Percentiles rank a stretch among this genome's conserved stretches.
Evolutionary conservation across 2,888 invertebrate species (phyloP).

Genomic region (Caenorhabditis parvicauda): DNA sequence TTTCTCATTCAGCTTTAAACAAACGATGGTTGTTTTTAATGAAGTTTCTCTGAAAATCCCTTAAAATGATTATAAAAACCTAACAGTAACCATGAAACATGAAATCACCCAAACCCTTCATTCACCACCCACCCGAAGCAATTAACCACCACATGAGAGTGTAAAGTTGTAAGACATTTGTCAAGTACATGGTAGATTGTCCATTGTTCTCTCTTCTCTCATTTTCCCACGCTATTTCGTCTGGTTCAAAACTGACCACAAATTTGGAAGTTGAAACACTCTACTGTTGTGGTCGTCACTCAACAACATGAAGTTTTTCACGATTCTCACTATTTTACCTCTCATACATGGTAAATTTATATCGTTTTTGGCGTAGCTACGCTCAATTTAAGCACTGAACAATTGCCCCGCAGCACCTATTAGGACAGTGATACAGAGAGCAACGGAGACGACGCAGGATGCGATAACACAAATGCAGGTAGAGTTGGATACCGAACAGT

Average conservation of each 20-base stretch:
- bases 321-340: neutral
- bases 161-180: too few species aligned
- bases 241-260: neutral
- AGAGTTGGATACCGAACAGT: neutral
- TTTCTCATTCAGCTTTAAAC: too few species aligned
- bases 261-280: neutral
- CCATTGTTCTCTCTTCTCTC: too few species aligned
- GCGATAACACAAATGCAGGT: conserved; percentile 49
- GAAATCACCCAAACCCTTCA: too few species aligned
- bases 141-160: too few species aligned
- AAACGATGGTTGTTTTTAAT: too few species aligned
- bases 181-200: too few species aligned
- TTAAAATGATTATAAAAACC: too few species aligned
- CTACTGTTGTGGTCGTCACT: neutral
- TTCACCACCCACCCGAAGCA: too few species aligned
- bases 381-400: conserved; percentile 41
- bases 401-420: conserved; percentile 58
- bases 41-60: too few species aligned
- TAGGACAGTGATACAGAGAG: conserved; percentile 50
- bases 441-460: conserved; percentile 37
- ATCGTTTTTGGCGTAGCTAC: neutral
- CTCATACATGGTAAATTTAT: neutral
- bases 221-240: too few species aligned
- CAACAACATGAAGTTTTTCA: neutral
- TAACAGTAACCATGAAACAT: too few species aligned